Conservation (phyloP, 1,140 invertebrate species). For the Diplogasteroides magnus region DNA sequence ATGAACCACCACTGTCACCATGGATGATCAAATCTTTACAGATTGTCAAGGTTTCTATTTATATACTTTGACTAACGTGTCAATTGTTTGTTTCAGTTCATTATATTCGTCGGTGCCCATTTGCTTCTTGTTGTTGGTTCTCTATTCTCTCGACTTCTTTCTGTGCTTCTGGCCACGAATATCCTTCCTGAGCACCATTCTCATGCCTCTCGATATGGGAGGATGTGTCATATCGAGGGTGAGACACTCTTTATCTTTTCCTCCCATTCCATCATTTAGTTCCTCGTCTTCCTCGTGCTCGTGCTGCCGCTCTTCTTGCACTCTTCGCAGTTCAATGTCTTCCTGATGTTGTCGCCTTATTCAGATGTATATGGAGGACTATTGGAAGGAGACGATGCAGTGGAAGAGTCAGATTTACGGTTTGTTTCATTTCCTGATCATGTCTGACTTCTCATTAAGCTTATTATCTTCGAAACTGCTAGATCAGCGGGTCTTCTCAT, state of each 20-base stretch:
- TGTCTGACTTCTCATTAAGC: conserved; percentile 22
- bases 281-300: neutral
- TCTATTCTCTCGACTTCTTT: conserved; percentile 20
- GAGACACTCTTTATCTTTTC: conserved; percentile 4
- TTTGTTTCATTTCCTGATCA: conserved; percentile 6
- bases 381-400: neutral
- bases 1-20: conserved; percentile 16
- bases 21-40: conserved; percentile 26
- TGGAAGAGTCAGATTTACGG: conserved; percentile 12
- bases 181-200: conserved; percentile 5
- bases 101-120: conserved; percentile 16
- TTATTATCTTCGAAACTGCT: conserved; percentile 36
- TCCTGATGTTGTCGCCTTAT: conserved; percentile 35
- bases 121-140: conserved; percentile 20
- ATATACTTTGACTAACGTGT: neutral
- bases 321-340: conserved; percentile 36
- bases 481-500: conserved; percentile 37
- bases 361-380: conserved; percentile 13
- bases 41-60: conserved; percentile 12
- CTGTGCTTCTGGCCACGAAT: conserved; percentile 30
- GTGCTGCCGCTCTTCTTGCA: conserved; percentile 12
- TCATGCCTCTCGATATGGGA: conserved; percentile 3
- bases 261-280: conserved; percentile 12
- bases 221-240: conserved; percentile 2
- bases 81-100: conserved; percentile 6